These are phyloP conservation scores for Gari tellinella DNA, from an alignment of 2,888 invertebrate genomes.

Conservation along the genomic window DNA sequence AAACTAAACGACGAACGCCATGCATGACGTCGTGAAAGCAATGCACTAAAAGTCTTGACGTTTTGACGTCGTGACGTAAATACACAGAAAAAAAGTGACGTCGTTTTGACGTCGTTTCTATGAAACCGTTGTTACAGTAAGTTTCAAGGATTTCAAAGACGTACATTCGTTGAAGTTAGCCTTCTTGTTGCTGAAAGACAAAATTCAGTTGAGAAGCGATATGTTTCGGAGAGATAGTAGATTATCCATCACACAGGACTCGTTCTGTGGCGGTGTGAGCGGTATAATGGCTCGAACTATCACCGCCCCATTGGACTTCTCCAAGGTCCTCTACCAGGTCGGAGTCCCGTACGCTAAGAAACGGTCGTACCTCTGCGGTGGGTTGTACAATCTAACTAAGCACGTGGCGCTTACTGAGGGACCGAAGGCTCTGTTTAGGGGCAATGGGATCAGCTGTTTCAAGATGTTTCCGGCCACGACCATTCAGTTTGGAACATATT, in stretches of 20 bases:
- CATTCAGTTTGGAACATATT: slow-evolving; percentile 27
- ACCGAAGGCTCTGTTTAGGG: slow-evolving; percentile 24
- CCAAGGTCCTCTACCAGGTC: slow-evolving; percentile 40
- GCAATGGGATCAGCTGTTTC: slow-evolving; percentile 35
- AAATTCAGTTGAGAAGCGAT: background rate
- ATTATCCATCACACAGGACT: slow-evolving; percentile 31
- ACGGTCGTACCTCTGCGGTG: slow-evolving; percentile 12
- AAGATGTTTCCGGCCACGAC: slow-evolving; percentile 33
- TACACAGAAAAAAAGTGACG: no score
- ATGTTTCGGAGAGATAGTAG: slow-evolving; percentile 34
- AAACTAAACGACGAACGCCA: no score
- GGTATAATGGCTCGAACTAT: slow-evolving; percentile 33
- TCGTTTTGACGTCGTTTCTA: no score
- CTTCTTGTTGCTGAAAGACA: no score
- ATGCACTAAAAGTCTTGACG: no score
- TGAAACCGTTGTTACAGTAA: no score
- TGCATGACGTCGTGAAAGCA: no score
- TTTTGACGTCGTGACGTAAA: no score
- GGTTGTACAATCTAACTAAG: slow-evolving; percentile 14
- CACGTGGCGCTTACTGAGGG: slow-evolving; percentile 27
- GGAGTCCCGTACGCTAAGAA: slow-evolving; percentile 27
- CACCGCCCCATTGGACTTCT: slow-evolving; percentile 47
- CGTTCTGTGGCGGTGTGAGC: slow-evolving; percentile 27
- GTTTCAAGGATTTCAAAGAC: no score
- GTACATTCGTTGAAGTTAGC: no score